phyloP scores from a whole-genome alignment of 2,113 vertebrate species.

The Micromys minutus region DNA sequence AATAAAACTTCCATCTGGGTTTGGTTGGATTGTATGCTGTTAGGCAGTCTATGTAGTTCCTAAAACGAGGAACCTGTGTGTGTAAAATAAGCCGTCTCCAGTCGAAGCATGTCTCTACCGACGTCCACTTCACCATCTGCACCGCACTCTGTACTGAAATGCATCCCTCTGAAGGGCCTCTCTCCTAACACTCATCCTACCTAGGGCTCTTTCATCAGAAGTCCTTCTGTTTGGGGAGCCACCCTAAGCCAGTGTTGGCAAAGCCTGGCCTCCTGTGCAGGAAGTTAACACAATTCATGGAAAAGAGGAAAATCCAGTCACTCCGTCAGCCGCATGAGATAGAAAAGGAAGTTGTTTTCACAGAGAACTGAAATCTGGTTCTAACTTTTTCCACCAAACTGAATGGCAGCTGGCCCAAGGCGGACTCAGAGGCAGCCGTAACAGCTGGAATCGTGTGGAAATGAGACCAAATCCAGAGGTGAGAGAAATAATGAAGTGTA shows the following conservation, averaged over 20 bases:
- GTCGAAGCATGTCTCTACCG: neutral
- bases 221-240: slow-evolving; percentile 8
- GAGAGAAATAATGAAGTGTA: neutral
- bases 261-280: slow-evolving; percentile 36
- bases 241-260: slow-evolving; percentile 10
- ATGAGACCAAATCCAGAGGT: neutral
- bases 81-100: neutral
- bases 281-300: slow-evolving; percentile 68
- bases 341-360: slow-evolving; percentile 52
- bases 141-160: neutral
- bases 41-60: neutral
- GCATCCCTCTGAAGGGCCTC: neutral
- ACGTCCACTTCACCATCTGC: neutral
- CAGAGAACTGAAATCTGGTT: slow-evolving; percentile 13
- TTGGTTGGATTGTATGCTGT: neutral
- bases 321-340: slow-evolving; percentile 52
- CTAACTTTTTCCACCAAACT: slow-evolving; percentile 54
- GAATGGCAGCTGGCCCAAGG: neutral
- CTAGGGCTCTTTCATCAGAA: neutral
- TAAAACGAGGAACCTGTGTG: neutral
- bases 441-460: neutral
- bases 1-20: neutral
- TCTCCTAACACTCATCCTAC: neutral
- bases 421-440: neutral
- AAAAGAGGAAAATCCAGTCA: slow-evolving; percentile 25